Base-by-base conservation (phyloP, 2,888 invertebrate genomes). In the Spodoptera picta region DNA sequence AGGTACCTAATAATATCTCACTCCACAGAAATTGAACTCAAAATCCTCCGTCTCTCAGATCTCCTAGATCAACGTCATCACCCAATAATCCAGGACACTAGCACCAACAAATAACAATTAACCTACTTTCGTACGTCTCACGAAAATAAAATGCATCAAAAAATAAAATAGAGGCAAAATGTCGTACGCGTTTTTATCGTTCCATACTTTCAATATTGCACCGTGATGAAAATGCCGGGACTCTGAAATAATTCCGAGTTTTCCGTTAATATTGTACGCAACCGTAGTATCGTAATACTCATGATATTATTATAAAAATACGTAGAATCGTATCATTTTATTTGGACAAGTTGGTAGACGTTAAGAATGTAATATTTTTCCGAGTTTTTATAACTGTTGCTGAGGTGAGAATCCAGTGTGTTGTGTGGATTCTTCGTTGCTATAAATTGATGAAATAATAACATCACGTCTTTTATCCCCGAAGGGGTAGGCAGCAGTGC, bases 301-400 rank as follows among this genome's bases (percentile, higher is more conserved):
- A 65, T 66, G 58, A 75, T 83, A 81, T 83, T 82, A 84, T 82
- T 82, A 84, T 82, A 77, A 83, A 81, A 75, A 73, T 81, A 80
- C 73, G 65, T 67, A 60, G 67, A 75, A 75, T 80, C 65, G 64
- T 74, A 65, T 60, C 71, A 69, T 81, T 81, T 75, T 83, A 81
- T 83, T 81, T 75, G 73, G 65, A 65, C 59, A 70, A 66, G 68
- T 77, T 64, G 70, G 72, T 74, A 63, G 58, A 44, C 44, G 36
- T 9, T 46, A 12, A 53, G 65, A 66, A 75, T 77, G 69, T 65
- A 66, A 74, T 74, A 62, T 62, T 74, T 65, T 64, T 68, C 65
- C 27, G 12, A 24, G 36, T 36, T 36, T 36, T 36, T 36, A 9
- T 36, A 36, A 7, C 7, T 11, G 9, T 6, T 14, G 1, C 46